phyloP scores from a whole-genome alignment of 2,113 vertebrate genomes.

The Hydrochoerus hydrochaeris region DNA sequence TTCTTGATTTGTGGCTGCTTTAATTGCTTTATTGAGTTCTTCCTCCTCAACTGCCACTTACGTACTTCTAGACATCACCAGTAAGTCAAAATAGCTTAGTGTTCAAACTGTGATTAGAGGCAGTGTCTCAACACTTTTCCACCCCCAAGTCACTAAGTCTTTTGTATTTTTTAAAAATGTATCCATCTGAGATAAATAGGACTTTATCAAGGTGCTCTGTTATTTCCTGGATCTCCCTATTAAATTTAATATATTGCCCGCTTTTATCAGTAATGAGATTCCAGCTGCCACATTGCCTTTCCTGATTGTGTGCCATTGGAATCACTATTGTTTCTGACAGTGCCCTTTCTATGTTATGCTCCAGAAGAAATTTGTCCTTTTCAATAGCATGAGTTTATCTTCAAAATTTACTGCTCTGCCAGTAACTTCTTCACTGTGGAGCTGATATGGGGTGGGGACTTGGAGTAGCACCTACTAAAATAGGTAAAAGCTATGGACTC shows the following conservation, averaged over 20 bases:
- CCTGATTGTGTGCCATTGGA: neutral
- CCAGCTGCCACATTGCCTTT: neutral
- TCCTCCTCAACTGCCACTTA: neutral
- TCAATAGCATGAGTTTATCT: neutral
- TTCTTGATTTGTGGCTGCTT: neutral
- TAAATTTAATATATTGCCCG: neutral
- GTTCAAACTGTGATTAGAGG: neutral
- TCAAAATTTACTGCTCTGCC: neutral
- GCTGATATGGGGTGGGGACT: neutral
- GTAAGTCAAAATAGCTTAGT: neutral
- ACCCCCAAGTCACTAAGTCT: neutral
- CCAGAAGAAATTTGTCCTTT: neutral
- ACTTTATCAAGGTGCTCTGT: neutral
- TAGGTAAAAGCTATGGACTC: neutral
- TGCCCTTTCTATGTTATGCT: neutral
- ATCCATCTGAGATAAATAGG: neutral
- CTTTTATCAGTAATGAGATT: neutral
- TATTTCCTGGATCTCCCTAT: neutral
- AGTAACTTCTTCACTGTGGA: neutral
- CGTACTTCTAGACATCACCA: neutral
- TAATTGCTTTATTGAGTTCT: neutral
- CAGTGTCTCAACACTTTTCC: neutral
- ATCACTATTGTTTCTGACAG: slow-evolving; percentile 4
- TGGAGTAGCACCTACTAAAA: neutral
- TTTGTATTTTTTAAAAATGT: neutral